A percentile compares a stretch with the other conserved stretches of the same genome.
phyloP scores from a whole-genome alignment of 2,888 invertebrate genomes.

The Germaria angustata region DNA sequence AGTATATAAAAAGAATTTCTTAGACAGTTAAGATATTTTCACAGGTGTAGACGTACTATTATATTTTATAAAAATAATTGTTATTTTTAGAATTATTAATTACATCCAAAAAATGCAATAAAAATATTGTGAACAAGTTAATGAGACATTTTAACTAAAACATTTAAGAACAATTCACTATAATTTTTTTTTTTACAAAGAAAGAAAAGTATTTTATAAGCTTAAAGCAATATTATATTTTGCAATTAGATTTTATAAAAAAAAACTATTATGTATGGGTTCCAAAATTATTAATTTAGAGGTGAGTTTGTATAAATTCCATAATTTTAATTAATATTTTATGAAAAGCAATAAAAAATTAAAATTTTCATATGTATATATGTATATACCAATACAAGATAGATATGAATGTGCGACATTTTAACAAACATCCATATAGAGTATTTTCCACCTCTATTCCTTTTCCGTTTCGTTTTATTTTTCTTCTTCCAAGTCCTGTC shows the following conservation, averaged over 20 bases:
- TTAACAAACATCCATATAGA: background rate
- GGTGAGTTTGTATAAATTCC: constrained; percentile 82
- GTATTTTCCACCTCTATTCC: constrained; percentile 10
- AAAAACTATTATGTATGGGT: constrained; percentile 90
- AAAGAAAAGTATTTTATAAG: constrained; percentile 30
- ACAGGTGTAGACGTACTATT: constrained; percentile 72
- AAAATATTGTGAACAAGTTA: constrained; percentile 36
- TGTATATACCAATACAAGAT: background rate
- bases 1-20: constrained; percentile 41
- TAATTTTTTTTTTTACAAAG: background rate
- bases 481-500: constrained; percentile 53
- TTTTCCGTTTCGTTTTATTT: constrained; percentile 10
- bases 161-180: background rate
- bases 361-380: background rate
- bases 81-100: constrained; percentile 43
- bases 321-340: background rate
- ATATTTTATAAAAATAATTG: constrained; percentile 47
- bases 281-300: constrained; percentile 91
- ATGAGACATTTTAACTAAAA: constrained; percentile 58
- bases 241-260: constrained; percentile 67
- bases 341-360: constrained; percentile 22
- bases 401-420: background rate
- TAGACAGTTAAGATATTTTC: constrained; percentile 74
- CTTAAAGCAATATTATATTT: constrained; percentile 18
- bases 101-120: constrained; percentile 44